Base-by-base conservation (phyloP, 2,797 vertebrate genomes). In the Notoglanidium macrostoma region DNA sequence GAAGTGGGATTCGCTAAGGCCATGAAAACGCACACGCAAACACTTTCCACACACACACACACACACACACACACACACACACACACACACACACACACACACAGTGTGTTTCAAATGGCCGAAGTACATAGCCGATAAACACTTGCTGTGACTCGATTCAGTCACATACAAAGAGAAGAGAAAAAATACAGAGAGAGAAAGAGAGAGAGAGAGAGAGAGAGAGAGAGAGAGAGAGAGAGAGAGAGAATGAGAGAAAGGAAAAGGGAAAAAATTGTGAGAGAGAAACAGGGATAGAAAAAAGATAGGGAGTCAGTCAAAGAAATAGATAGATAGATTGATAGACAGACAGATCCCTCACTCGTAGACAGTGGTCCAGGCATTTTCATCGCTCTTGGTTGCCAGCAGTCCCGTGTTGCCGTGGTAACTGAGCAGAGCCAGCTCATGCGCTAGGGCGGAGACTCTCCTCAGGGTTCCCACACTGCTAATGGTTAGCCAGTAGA, bases 321-420 rank as follows among this genome's bases (percentile, higher is more conserved):
- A 23, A 65, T 1, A 73, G 55, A 74, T 1, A 77, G 86, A 87
- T 4, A 54, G 55, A 84, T 2, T 26, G 79, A 87, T 5, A 79
- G 44, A 84, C 2, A 63, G 21, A 80, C 6, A 26, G 74, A 65
- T 44, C 84, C 95, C 97, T 97, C 95, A 97, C 97, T 97, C 96
- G 32, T 97, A 97, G 84, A 97, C 96, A 0, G 96, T 97, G 8
- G 97, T 97, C 97, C 97, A 97, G 79, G 96, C 96, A 0, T 97
- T 97, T 90, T 97, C 97, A 49, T 97, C 96, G 2, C 96, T 97
- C 93, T 97, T 97, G 87, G 97, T 97, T 61, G 97, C 96, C 61
- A 97, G 93, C 85, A 97, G 96, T 70, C 97, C 97, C 0, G 96
- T 96, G 90, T 96, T 97, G 83, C 97, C 97, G 19, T 97, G 96